phyloP scores from a whole-genome alignment of 2,797 vertebrate genomes.

The Menidia menidia region DNA sequence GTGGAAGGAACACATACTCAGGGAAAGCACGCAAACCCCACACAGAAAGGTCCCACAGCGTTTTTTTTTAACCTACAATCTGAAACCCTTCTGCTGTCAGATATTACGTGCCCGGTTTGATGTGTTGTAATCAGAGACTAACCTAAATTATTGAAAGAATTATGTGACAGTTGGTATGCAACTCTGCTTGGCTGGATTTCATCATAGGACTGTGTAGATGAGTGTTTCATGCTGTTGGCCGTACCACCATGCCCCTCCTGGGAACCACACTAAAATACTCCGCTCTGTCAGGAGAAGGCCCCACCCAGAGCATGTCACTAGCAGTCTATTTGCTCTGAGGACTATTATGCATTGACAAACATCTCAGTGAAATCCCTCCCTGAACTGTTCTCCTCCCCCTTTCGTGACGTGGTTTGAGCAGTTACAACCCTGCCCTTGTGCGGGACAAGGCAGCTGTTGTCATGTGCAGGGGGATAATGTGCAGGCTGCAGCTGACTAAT shows the following conservation, averaged over 20 bases:
- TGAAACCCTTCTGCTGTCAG: no score
- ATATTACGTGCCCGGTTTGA: not conserved
- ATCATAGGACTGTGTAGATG: constrained; percentile 17
- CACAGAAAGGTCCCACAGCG: no score
- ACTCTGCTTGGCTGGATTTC: constrained; percentile 29
- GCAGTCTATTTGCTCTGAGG: constrained; percentile 73
- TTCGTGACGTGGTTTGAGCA: constrained; percentile 62
- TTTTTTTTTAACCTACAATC: no score
- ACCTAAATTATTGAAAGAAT: not conserved
- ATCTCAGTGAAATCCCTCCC: constrained; percentile 66
- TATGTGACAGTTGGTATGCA: not conserved
- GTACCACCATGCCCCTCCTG: constrained; percentile 35
- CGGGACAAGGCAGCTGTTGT: constrained; percentile 81
- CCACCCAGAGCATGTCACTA: constrained; percentile 71
- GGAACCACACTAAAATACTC: constrained; percentile 57
- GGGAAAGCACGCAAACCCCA: no score
- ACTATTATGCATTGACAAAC: constrained; percentile 78
- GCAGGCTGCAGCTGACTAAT: constrained; percentile 67
- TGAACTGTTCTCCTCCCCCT: constrained; percentile 43
- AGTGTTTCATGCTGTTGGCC: constrained; percentile 6
- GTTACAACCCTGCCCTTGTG: constrained; percentile 64
- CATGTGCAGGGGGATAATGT: constrained; percentile 70
- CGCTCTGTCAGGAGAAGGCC: constrained; percentile 62
- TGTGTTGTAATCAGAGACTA: not conserved
- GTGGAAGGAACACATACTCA: no score